A percentile compares a stretch with the other conserved stretches of the same genome.
These are phyloP conservation scores for Pristionchus fissidentatus DNA, from an alignment of 2,888 invertebrate genomes.

Conservation along the genomic window DNA sequence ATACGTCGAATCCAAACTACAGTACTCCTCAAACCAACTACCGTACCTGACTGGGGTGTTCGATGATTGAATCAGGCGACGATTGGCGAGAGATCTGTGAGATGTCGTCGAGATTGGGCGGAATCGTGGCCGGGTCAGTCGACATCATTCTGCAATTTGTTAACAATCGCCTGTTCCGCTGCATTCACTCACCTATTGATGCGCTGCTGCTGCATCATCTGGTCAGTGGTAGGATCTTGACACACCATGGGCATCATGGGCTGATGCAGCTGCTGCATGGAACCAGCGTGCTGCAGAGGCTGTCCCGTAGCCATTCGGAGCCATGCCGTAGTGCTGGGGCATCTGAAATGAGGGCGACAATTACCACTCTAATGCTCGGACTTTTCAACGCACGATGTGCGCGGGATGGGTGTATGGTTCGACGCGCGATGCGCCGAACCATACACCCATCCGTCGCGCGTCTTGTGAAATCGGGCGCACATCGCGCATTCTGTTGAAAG, in stretches of 20 bases:
- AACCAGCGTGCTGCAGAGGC: background rate
- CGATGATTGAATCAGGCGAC: constrained; percentile 38
- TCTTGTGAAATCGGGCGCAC: constrained; percentile 11
- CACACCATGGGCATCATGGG: constrained; percentile 32
- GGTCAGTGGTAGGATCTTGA: background rate
- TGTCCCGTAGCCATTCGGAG: constrained; percentile 4
- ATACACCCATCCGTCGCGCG: background rate
- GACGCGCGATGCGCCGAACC: background rate
- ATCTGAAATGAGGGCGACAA: constrained; percentile 21
- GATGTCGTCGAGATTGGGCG: constrained; percentile 32
- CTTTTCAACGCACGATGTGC: constrained; percentile 9
- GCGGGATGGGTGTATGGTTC: constrained; percentile 7
- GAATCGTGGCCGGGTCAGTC: background rate
- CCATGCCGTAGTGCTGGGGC: constrained; percentile 41
- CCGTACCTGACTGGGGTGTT: background rate
- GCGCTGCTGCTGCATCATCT: background rate
- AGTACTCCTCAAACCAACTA: background rate
- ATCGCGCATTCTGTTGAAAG: too few species aligned
- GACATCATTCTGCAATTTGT: constrained; percentile 31
- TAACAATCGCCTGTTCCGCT: background rate
- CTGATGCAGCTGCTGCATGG: too few species aligned
- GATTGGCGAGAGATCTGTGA: constrained; percentile 48
- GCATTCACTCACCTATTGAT: background rate
- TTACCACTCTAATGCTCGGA: too few species aligned
- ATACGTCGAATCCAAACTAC: too few species aligned